Evolutionary conservation across 2,113 vertebrate species (phyloP), one percentile per base, ranked within the genome.

Genomic region (Nibea albiflora): DNA sequence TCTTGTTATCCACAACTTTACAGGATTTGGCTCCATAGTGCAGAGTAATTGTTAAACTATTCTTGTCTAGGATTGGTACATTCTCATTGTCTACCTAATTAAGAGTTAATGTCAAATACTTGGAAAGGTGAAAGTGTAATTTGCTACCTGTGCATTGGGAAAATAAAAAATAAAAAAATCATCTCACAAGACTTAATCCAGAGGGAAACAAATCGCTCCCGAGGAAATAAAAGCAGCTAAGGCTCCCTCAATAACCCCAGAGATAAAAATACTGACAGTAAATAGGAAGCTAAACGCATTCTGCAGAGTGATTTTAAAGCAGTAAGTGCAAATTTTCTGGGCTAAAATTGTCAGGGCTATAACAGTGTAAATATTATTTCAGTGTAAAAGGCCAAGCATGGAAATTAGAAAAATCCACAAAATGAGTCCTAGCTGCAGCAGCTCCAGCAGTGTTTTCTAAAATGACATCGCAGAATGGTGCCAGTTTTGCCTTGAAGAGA

Each of bases 371-470:
- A 84, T 72, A 46, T 80, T 8, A 76, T 74, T 81, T 80, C 24
- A 20, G 47, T 66, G 26, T 1, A 54, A 75, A 88, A 88, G 81
- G 85, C 84, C 75, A 84, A 80, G 60, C 73, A 81, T 78, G 16
- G 72, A 83, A 80, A 85, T 66, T 20, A 24, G 20, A 70, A 42
- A 46, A 60, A 71, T 52, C n/a, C 26, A 42, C 49, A 42, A 47
- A 85, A 79, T 69, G 3, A 68, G 35, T 60, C 19, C 0, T 2
- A 24, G 39, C 74, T 42, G 39, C 80, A 0, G 62, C 47, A 53
- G 62, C 76, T 84, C 6, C 11, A 61, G 60, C 57, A 49, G 16
- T 46, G 3, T 52, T 82, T 62, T 54, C 11, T 77, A 11, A 42
- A 35, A 70, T 50, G 42, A 47, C 71, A 74, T 64, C 12, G 57